Conservation (phyloP, 2,113 vertebrate genomes). For the Saguinus midas region DNA sequence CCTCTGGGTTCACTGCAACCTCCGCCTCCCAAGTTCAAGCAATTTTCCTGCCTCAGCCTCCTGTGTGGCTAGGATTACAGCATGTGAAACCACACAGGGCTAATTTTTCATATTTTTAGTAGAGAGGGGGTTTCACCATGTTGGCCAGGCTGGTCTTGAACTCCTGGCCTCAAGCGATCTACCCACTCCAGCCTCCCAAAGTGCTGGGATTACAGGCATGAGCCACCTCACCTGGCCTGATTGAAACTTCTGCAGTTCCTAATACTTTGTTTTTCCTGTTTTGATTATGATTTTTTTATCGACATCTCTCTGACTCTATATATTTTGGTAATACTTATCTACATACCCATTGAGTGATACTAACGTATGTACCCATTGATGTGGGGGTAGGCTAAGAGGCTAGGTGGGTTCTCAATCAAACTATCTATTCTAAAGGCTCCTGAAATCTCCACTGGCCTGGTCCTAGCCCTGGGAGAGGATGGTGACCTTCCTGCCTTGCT, state of each 20-base stretch:
- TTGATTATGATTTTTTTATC: neutral
- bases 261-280: conserved; percentile 1
- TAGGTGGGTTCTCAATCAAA: neutral
- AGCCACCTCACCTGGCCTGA: neutral
- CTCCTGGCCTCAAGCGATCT: no score
- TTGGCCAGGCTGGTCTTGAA: no score
- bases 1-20: no score
- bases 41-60: no score
- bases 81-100: no score
- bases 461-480: neutral
- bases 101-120: no score
- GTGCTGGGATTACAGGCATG: no score
- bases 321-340: neutral
- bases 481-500: neutral
- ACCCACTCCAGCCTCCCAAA: no score
- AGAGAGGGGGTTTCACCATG: no score
- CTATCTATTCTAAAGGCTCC: neutral
- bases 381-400: neutral
- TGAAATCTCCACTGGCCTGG: neutral
- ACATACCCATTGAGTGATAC: neutral
- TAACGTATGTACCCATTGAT: neutral
- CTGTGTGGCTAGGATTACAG: no score
- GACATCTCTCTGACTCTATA: neutral
- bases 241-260: neutral
- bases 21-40: no score